Evolutionary conservation across 2,888 invertebrate genomes (phyloP).

Genomic region (Notocelia uddmanniana): DNA sequence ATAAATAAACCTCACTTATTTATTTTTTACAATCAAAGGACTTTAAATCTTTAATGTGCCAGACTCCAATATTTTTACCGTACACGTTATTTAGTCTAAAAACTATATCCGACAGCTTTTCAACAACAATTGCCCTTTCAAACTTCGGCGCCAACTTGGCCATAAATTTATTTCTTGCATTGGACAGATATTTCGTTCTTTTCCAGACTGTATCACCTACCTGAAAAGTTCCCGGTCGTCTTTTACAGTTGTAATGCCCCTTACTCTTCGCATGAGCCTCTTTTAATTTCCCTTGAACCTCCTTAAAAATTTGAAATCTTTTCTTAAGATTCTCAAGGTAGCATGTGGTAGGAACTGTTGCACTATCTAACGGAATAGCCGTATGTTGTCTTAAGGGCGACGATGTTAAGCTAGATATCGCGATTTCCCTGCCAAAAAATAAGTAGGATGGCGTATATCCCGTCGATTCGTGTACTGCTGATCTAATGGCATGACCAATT

Average conservation of each 20-base stretch:
- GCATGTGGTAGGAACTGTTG: background rate
- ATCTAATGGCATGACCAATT: no score
- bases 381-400: background rate
- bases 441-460: slow-evolving; percentile 18
- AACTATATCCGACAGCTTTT: no score
- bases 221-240: background rate
- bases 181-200: no score
- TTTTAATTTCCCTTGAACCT: background rate
- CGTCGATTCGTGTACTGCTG: slow-evolving; percentile 23
- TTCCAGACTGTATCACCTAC: slow-evolving; percentile 33
- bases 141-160: no score
- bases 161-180: no score
- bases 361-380: background rate
- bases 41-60: no score
- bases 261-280: background rate
- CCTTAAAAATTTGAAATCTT: background rate
- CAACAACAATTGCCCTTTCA: no score
- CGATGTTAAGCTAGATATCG: background rate
- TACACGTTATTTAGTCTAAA: no score
- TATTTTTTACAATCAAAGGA: no score
- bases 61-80: no score
- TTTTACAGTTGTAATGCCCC: background rate
- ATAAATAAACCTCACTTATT: no score
- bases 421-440: slow-evolving; percentile 13
- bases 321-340: background rate